Conservation (phyloP, 2,113 vertebrate genomes). For the Dasyurus viverrinus region DNA sequence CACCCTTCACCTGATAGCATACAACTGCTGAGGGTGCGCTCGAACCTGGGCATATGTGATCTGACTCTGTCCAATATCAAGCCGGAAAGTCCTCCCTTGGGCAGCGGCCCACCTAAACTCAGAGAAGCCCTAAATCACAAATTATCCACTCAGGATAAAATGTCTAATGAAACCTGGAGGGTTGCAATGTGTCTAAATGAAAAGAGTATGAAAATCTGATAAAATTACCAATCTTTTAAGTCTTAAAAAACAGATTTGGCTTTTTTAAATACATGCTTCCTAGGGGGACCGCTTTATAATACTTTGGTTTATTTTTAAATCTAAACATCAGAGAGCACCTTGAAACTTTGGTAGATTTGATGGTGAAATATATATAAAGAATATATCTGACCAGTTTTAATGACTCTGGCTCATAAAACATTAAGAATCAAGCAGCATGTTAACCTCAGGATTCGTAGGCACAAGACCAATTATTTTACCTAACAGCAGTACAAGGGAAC, state of each 20-base stretch:
- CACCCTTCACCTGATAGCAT: neutral
- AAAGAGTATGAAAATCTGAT: neutral
- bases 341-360: neutral
- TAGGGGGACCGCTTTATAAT: neutral
- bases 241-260: neutral
- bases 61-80: slow-evolving; percentile 13
- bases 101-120: neutral
- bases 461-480: slow-evolving; percentile 11
- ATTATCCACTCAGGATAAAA: neutral
- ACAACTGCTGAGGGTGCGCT: neutral
- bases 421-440: slow-evolving; percentile 37
- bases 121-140: neutral
- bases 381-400: slow-evolving; percentile 14
- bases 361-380: neutral
- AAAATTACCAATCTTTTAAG: neutral
- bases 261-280: neutral
- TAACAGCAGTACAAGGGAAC: slow-evolving; percentile 1
- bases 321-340: neutral
- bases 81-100: neutral
- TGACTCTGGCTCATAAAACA: slow-evolving; percentile 25
- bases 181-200: neutral
- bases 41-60: neutral
- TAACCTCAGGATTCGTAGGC: slow-evolving; percentile 23
- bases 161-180: neutral
- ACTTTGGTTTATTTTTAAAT: neutral